Percentiles rank a stretch among this genome's conserved stretches.
phyloP scores from a whole-genome alignment of 2,797 vertebrate species.

The Characodon lateralis region DNA sequence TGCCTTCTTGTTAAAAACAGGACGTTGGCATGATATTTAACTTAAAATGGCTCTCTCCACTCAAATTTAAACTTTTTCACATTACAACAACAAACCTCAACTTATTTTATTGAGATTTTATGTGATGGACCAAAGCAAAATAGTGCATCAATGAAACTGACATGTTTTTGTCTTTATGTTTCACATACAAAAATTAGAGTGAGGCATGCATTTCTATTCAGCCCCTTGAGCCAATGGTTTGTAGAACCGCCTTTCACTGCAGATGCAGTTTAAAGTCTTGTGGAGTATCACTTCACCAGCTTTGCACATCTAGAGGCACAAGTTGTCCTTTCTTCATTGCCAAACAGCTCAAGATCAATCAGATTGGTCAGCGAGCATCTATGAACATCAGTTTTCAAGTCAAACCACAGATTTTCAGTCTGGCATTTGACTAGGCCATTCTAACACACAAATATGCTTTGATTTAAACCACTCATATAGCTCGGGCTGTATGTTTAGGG shows the following conservation, averaged over 20 bases:
- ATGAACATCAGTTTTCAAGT: neutral
- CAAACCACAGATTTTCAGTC: neutral
- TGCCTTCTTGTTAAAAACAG: slow-evolving; percentile 12
- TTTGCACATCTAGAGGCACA: neutral
- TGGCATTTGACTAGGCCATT: neutral
- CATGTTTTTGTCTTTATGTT: too few relatives aligned
- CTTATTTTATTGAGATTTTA: neutral
- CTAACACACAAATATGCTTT: neutral
- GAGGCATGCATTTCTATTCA: too few relatives aligned
- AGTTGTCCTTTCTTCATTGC: neutral
- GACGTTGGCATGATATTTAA: too few relatives aligned
- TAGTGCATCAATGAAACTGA: neutral
- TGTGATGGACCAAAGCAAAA: neutral
- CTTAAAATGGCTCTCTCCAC: neutral
- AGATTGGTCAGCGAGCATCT: neutral
- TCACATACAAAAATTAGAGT: too few relatives aligned
- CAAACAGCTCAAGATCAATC: neutral
- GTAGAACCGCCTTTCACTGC: too few relatives aligned
- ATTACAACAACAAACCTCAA: neutral
- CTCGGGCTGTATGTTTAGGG: too few relatives aligned
- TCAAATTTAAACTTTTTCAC: neutral
- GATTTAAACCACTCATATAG: neutral
- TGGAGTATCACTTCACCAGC: neutral
- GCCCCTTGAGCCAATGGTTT: too few relatives aligned
- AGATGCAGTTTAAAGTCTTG: too few relatives aligned